These are phyloP conservation scores for Saiga tatarica DNA, from an alignment of 2,113 vertebrate genomes.

Conservation along the genomic window DNA sequence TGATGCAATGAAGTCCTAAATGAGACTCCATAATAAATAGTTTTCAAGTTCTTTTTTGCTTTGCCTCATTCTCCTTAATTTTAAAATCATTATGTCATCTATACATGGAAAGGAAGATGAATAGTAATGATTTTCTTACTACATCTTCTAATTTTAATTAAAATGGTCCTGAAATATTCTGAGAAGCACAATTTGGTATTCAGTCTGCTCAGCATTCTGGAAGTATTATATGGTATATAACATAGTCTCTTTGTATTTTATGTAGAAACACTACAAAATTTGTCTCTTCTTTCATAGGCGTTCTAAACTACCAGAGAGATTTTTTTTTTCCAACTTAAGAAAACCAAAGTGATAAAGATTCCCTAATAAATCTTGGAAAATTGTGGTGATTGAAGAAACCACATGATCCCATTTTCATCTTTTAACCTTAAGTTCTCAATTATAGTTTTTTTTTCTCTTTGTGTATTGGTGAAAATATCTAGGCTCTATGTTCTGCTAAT, in stretches of 20 bases:
- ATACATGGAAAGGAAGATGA: neutral
- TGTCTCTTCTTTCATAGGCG: neutral
- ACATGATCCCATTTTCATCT: neutral
- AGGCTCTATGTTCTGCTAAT: neutral
- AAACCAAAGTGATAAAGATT: neutral
- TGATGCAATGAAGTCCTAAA: neutral
- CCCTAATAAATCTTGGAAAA: neutral
- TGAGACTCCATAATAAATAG: neutral
- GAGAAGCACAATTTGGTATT: neutral
- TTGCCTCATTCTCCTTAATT: neutral
- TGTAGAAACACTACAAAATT: neutral
- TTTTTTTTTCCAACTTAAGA: neutral
- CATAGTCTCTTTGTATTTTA: neutral
- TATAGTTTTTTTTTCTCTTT: neutral
- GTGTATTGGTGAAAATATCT: neutral
- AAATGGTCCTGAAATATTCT: conserved; percentile 2
- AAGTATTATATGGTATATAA: neutral
- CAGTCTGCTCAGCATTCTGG: neutral
- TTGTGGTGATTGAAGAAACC: neutral
- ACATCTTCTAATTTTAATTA: conserved; percentile 31
- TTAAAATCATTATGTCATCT: conserved; percentile 2
- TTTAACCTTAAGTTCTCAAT: neutral
- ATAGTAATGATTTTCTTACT: neutral
- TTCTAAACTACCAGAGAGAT: neutral
- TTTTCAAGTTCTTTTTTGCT: neutral